Evolutionary conservation across 2,113 vertebrate genomes (phyloP), one percentile per base, ranked within the genome.

Genomic region (Cyanoramphus novaezelandiae): DNA sequence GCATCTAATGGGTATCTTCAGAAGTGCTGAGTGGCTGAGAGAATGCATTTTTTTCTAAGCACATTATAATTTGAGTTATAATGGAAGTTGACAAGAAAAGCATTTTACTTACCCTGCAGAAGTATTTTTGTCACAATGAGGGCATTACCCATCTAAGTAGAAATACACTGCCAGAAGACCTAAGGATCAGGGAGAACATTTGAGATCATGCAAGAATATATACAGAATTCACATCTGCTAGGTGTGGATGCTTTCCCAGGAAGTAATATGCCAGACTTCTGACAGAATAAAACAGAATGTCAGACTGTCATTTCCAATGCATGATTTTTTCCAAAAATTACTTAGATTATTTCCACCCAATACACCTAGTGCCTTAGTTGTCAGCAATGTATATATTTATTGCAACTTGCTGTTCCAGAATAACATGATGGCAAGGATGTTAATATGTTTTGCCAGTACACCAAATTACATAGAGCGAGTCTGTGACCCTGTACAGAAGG

Each of bases 271-370:
- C 97, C 97, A 95, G 37, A 90, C 75, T 90, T 91, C 82, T 95
- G 95, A 95, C 91, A 96, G 84, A 90, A 76, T 82, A 85, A 86
- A 86, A 89, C 81, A 88, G 81, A 86, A 87, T 83, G 74, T 95
- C 92, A 90, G 47, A 43, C 85, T 97, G 96, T 95, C 95, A 96
- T 85, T 94, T 96, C 92, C 85, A 94, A 15, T 94, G 94, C 94
- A 77, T 95, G 94, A 60, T 94, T 97, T 97, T 97, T 97, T 97
- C 96, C 82, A 97, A 62, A 87, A 95, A 86, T 95, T 20, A 77
- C 68, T 92, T 96, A 76, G 82, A 77, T 89, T 10, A 77, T 96
- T 94, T 94, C 53, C 52, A 93, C 81, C 87, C 79, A 55, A 33
- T 76, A 55, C n/a, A 91, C 78, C 65, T 95, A 95, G 43, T 49